phyloP scores from a whole-genome alignment of 2,113 vertebrate species.

The Phylloscopus trochilus region DNA sequence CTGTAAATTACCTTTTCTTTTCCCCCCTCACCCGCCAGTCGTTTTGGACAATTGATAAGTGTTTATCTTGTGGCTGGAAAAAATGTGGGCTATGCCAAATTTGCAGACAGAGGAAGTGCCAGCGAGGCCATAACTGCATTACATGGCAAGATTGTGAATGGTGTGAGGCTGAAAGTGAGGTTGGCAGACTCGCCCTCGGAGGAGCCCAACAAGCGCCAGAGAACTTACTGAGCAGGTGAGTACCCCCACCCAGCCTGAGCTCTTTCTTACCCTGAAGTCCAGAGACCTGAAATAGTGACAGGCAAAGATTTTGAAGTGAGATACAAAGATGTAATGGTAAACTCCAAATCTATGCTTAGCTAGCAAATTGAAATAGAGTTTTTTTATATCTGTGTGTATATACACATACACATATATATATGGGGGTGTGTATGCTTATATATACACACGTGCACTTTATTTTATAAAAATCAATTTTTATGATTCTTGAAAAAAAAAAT shows the following conservation, averaged over 20 bases:
- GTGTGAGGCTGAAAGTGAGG: slow-evolving; percentile 94
- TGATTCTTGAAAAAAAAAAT: background rate
- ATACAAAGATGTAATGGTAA: background rate
- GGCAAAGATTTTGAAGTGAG: background rate
- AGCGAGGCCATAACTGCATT: slow-evolving; percentile 86
- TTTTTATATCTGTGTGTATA: background rate
- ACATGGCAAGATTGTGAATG: slow-evolving; percentile 89
- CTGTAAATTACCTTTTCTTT: background rate
- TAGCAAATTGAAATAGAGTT: background rate
- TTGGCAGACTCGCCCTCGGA: slow-evolving; percentile 90
- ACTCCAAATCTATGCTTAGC: background rate
- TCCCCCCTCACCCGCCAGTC: slow-evolving; percentile 63
- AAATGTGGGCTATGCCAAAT: slow-evolving; percentile 94
- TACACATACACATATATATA: background rate
- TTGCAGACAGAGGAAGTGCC: slow-evolving; percentile 87
- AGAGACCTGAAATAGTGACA: background rate
- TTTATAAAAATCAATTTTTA: slow-evolving; percentile 7
- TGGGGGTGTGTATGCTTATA: background rate
- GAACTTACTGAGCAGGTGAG: slow-evolving; percentile 86
- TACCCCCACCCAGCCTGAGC: background rate
- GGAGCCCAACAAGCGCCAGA: slow-evolving; percentile 91
- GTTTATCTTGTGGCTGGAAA: slow-evolving; percentile 91
- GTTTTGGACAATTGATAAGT: slow-evolving; percentile 89
- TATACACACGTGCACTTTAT: background rate
- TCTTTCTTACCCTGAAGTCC: background rate